Percentiles rank a stretch among this genome's conserved stretches.
Evolutionary conservation across 1,140 invertebrate species (phyloP).

Genomic region (Sitobion miscanthi): DNA sequence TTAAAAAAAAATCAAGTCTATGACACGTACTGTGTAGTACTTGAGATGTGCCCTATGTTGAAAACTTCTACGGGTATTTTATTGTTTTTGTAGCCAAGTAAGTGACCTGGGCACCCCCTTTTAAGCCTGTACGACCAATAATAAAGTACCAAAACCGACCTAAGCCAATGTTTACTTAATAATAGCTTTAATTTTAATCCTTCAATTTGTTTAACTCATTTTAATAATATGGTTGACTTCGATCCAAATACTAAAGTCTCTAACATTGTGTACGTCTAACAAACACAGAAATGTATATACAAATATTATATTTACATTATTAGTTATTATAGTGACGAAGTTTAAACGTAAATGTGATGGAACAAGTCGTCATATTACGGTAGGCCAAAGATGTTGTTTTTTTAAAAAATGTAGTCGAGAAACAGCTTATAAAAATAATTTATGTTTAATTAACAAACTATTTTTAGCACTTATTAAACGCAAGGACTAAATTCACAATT

Average conservation of each 20-base stretch:
- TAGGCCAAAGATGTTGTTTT: background rate
- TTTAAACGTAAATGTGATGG: background rate
- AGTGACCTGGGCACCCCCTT: background rate
- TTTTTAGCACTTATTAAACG: background rate
- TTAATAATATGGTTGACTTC: background rate
- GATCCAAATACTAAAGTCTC: background rate
- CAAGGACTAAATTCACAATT: background rate
- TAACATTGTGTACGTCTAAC: background rate
- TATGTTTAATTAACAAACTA: background rate
- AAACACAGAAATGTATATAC: background rate
- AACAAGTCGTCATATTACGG: background rate
- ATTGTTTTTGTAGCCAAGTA: background rate
- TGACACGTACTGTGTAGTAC: background rate
- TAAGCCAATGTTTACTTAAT: background rate
- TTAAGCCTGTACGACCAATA: background rate
- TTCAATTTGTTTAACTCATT: background rate
- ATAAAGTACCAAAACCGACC: background rate
- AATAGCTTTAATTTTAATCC: background rate
- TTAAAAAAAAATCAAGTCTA: constrained; percentile 25
- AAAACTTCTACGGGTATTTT: background rate
- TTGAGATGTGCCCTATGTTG: background rate
- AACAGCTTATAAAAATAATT: constrained; percentile 13
- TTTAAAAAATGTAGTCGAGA: background rate
- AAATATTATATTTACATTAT: background rate
- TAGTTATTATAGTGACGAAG: background rate